These are phyloP conservation scores for Macrotis lagotis DNA, from an alignment of 2,113 vertebrate genomes.

Conservation along the genomic window DNA sequence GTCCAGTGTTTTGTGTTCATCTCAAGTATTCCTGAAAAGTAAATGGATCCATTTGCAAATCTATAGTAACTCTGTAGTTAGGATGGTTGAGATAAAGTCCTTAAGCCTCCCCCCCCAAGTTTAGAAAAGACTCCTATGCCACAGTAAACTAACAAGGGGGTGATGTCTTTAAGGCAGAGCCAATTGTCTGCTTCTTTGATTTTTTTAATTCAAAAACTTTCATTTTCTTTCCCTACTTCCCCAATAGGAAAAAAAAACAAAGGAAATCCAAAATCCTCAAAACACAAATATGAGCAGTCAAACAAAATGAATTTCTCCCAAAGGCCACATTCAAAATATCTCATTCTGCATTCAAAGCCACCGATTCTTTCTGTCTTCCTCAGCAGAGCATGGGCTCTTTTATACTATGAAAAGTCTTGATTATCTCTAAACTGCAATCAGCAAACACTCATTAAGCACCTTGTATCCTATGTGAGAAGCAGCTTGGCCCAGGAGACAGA, in stretches of 20 bases:
- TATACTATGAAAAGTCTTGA: background rate
- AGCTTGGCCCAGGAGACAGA: too few species aligned
- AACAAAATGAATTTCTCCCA: background rate
- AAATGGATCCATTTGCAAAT: background rate
- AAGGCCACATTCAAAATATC: background rate
- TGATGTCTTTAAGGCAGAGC: background rate
- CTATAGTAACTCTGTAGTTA: background rate
- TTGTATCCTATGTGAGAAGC: background rate
- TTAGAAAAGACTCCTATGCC: background rate
- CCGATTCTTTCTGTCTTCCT: background rate
- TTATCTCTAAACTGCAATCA: background rate
- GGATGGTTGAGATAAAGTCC: background rate
- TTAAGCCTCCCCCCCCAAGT: background rate
- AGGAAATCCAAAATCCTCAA: background rate
- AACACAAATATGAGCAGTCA: background rate
- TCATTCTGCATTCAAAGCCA: background rate
- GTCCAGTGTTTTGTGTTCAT: background rate
- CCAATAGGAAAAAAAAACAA: background rate
- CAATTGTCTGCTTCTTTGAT: background rate
- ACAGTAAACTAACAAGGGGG: background rate
- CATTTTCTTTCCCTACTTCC: background rate
- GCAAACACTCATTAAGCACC: background rate
- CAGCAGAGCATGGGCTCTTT: background rate
- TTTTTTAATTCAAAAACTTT: background rate
- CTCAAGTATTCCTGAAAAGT: background rate